Base-by-base conservation (phyloP, 2,797 vertebrate species). In the Macropus fuliginosus region DNA sequence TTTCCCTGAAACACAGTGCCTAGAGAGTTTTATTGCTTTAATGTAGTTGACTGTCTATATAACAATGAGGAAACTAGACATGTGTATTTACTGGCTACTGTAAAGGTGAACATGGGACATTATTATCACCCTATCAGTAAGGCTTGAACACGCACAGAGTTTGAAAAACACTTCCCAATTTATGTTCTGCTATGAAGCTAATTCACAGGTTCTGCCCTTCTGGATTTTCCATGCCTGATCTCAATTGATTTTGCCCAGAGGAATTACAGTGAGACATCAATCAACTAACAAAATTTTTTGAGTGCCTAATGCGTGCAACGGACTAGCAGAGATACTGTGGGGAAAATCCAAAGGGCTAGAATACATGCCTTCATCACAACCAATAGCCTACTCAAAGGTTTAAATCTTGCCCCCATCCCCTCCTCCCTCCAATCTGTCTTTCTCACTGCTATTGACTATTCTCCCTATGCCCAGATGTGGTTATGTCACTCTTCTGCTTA, bases 1-100 rank as follows among this genome's bases (percentile, higher is more conserved):
- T 96, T 95, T 96, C 90, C 94, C 97, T 97, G 97, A 98, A 97
- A 94, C 94, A 87, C 12, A 90, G 96, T 28, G 40, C 93, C 93
- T 90, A 89, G 94, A 92, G 97, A 95, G 92, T 55, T 95, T 56
- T 95, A 90, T 96, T 98, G 92, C 91, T 96, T 97, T 92, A 97
- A 95, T 90, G 92, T 92, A 98, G 96, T 56, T 50, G 96, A 97
- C 90, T 96, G 0, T n/a, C 96, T 96, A 96, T 93, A 97, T 95
- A 96, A 97, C 92, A 96, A 96, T 54, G 24, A 96, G 94, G 24
- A 91, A 95, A 59, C 89, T 46, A 95, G 92, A 95, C 4, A 1
- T 50, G 52, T 4, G 29, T 97, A 90, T 97, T 56, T 95, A 93
- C 93, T 95, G 93, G 97, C 81, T 95, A 96, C 52, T 81, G 81